Base-by-base conservation (phyloP, 2,797 vertebrate genomes). In the Leptodactylus fallax region DNA sequence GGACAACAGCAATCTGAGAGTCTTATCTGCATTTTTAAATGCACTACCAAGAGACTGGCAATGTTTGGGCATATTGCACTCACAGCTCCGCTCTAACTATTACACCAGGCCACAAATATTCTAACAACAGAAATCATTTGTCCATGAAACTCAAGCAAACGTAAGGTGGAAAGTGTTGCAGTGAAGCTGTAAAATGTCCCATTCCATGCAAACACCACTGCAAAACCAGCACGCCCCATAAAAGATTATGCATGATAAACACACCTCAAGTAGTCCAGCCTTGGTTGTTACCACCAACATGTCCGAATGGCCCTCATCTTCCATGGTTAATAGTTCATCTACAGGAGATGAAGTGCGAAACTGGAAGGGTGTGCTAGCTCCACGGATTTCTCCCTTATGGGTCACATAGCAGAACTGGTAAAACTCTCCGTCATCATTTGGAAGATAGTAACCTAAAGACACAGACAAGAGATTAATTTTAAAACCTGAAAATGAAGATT, bases 331-430 rank as follows among this genome's bases (percentile, higher is more conserved):
- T 91, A 99, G 94, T 88, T 99, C 98, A 84, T 99, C 98, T 84
- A 97, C 94, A 60, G 98, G 98, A 92, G 97, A 98, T 90, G 94
- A 94, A 56, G 97, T 95, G 23, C 98, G 97, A 81, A 99, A 99
- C 94, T 96, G 98, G 92, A 99, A 99, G 17, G 98, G 98, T 0
- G 97, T 99, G 92, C 98, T 99, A 79, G 98, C 98, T 90, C 98
- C 98, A 78, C 98, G 96, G 92, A 99, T 99, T 94, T 99, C 98
- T 89, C 98, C 98, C 94, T 99, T 99, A 91, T 99, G 95, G 72
- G 98, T 99, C 91, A 99, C 98, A 0, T 99, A 99, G 91, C 98
- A 99, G 93, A 99, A 99, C 94, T 99, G 98, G 93, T 99, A 99
- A 96, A 99, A 99, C 92, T 99, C 98, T 1, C 97, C 97, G 21